A percentile compares a stretch with the other conserved stretches of the same genome.
phyloP scores from a whole-genome alignment of 1,140 invertebrate genomes.

The Anoplophora glabripennis region DNA sequence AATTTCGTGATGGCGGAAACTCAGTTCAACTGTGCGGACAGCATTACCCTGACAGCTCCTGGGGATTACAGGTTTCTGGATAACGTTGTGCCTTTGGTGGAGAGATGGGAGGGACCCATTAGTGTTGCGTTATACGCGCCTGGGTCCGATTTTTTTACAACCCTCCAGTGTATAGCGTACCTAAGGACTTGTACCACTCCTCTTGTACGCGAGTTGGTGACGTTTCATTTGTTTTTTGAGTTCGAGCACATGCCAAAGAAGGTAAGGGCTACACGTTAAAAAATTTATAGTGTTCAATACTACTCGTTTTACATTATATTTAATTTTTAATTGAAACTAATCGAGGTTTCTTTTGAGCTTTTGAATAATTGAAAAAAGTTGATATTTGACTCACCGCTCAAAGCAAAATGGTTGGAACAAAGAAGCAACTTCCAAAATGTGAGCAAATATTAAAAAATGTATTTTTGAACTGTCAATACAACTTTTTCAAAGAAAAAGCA shows the following conservation, averaged over 20 bases:
- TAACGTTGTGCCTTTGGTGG: constrained; percentile 36
- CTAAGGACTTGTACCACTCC: constrained; percentile 54
- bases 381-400: no score
- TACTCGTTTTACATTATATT: no score
- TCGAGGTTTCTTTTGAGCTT: no score
- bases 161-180: constrained; percentile 59
- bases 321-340: no score
- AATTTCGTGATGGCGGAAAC: constrained; percentile 69
- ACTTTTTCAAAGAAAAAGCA: no score
- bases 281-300: constrained; percentile 46
- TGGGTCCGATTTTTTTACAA: constrained; percentile 60
- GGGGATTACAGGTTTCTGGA: constrained; percentile 54
- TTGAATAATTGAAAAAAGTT: no score
- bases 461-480: no score
- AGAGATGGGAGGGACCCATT: constrained; percentile 58
- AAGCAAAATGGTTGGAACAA: no score
- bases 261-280: constrained; percentile 38
- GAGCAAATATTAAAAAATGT: no score
- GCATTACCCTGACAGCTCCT: constrained; percentile 70
- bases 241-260: constrained; percentile 57
- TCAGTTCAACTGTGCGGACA: constrained; percentile 55
- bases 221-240: constrained; percentile 67
- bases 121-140: constrained; percentile 69
- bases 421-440: no score
- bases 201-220: constrained; percentile 57